Evolutionary conservation across 2,113 vertebrate species (phyloP), one percentile per base, ranked within the genome.

Genomic region (Hipposideros armiger): DNA sequence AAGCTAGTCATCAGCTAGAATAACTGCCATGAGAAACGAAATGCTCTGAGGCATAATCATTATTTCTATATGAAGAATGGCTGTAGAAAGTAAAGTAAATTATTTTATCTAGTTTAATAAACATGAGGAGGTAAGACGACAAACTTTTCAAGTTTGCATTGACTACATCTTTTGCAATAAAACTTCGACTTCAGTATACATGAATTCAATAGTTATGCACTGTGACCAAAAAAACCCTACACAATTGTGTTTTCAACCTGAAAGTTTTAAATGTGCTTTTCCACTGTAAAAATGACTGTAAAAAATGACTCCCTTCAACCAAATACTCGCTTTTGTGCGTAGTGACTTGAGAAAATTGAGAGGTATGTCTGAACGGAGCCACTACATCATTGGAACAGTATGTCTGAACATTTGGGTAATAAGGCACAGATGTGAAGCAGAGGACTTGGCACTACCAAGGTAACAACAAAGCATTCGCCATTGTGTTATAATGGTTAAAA

Each of bases 381-480:
- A 74, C 95, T 96, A 5, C 82, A 95, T 97, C 95, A 95, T 95
- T 96, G 15, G 56, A 98, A 97, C 97, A 97, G 97, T 83, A 92
- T 97, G 98, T 98, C 90, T 96, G 97, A 97, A 96, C 0, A 2
- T 97, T 94, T 93, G 95, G 93, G 96, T 98, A 98, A 98, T 97
- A 97, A 98, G 98, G 87, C 98, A 98, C 98, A 99, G 98, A 98
- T 98, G 98, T 98, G 98, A 97, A 98, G 92, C 90, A 66, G 97
- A 97, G 69, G 77, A 98, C 97, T 96, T 97, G 97, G 98, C 97
- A 98, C 93, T 97, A 97, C 76, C 96, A 98, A 95, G 81, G 90
- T 96, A 90, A 96, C 90, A 88, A 60, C 97, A 89, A 91, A 95
- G 96, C 78, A 95, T 95, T 97, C 92, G 82, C 70, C 52, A 76